phyloP scores from a whole-genome alignment of 2,888 invertebrate genomes.

The Cheilosia urbana region DNA sequence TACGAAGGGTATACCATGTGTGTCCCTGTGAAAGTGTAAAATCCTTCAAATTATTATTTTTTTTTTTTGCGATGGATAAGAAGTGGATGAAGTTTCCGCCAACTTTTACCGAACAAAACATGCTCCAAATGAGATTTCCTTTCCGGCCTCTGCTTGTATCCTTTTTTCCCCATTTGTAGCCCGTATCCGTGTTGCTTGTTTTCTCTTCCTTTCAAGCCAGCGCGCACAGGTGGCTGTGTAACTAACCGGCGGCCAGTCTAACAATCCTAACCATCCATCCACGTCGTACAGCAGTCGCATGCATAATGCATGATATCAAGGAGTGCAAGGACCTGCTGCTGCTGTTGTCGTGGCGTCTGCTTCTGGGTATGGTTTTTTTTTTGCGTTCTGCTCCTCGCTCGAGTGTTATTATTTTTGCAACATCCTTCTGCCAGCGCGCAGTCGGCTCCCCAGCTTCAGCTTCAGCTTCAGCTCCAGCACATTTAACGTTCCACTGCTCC shows the following conservation, averaged over 20 bases:
- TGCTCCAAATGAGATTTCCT: constrained; percentile 60
- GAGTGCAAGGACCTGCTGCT: constrained; percentile 73
- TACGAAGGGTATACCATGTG: constrained; percentile 32
- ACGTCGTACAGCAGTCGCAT: constrained; percentile 32
- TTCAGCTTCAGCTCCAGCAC: neutral
- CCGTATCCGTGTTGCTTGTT: constrained; percentile 11
- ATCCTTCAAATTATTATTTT: neutral
- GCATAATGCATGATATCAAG: constrained; percentile 66
- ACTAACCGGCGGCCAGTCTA: constrained; percentile 42
- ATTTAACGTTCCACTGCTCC: constrained; percentile 53
- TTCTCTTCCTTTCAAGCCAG: constrained; percentile 14
- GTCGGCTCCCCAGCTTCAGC: constrained; percentile 20
- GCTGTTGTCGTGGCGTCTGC: constrained; percentile 57
- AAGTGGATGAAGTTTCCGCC: constrained; percentile 37
- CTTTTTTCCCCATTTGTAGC: constrained; percentile 1
- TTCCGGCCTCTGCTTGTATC: constrained; percentile 32
- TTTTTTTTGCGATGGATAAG: neutral
- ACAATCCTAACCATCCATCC: constrained; percentile 27
- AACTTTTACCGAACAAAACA: constrained; percentile 43
- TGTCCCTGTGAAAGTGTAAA: constrained; percentile 21
- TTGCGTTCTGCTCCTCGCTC: constrained; percentile 9
- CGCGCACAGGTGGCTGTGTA: constrained; percentile 69
- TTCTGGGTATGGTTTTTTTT: constrained; percentile 37
- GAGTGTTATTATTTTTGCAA: constrained; percentile 73
- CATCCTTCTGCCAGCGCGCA: constrained; percentile 30